Evolutionary conservation across 2,113 vertebrate species (phyloP).

Genomic region (Pedionomus torquatus): DNA sequence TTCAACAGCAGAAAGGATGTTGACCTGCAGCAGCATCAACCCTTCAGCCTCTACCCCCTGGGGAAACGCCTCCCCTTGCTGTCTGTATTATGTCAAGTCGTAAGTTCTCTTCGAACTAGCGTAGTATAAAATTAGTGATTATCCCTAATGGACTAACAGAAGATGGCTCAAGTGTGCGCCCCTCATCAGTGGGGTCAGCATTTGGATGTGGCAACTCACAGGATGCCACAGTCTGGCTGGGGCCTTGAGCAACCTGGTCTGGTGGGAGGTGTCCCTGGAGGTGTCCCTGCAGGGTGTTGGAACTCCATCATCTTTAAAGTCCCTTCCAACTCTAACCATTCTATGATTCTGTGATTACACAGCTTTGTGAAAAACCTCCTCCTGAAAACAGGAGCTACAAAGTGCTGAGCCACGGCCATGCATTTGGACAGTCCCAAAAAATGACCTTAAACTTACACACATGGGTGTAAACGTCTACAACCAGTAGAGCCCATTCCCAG

Average conservation of each 20-base stretch:
- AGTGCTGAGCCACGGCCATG: accelerated
- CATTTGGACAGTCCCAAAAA: accelerated
- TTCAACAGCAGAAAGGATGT: background rate
- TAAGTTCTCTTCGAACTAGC: background rate
- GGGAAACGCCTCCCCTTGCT: background rate
- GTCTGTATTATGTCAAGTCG: accelerated
- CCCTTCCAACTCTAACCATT: too few species aligned
- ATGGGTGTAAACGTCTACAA: accelerated
- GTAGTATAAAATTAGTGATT: background rate
- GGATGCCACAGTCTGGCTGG: too few species aligned
- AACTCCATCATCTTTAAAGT: too few species aligned
- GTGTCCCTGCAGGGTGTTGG: too few species aligned
- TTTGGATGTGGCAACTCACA: accelerated
- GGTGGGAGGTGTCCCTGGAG: too few species aligned
- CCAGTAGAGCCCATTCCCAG: background rate
- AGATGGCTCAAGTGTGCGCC: background rate
- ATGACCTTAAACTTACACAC: background rate
- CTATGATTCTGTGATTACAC: too few species aligned
- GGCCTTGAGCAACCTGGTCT: too few species aligned
- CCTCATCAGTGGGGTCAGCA: background rate
- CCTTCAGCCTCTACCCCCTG: background rate
- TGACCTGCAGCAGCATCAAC: background rate
- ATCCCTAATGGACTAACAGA: background rate
- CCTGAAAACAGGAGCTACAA: background rate
- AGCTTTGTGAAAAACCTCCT: background rate